Percentiles rank a stretch among this genome's conserved stretches.
These are phyloP conservation scores for Chloroceryle inda DNA, from an alignment of 2,797 vertebrate species.

Conservation along the genomic window DNA sequence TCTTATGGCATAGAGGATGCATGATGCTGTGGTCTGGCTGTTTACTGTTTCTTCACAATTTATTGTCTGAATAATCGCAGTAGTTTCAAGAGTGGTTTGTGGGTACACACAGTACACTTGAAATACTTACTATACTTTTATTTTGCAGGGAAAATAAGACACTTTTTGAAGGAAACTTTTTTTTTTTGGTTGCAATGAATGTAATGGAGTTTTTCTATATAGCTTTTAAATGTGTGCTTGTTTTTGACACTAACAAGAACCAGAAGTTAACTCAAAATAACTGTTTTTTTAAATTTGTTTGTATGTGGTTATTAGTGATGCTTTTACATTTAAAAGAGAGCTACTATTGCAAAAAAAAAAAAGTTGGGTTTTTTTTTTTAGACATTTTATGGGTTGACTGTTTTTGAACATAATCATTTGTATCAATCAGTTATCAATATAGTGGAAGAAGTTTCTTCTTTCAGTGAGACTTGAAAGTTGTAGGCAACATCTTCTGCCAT, in stretches of 20 bases:
- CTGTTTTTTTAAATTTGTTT: background rate
- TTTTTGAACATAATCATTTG: background rate
- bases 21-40: constrained; percentile 34
- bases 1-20: background rate
- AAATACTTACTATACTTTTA: constrained; percentile 50
- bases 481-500: background rate
- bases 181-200: background rate
- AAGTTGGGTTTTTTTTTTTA: background rate
- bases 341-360: background rate
- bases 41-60: constrained; percentile 55
- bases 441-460: background rate
- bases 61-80: constrained; percentile 69
- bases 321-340: background rate
- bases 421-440: background rate
- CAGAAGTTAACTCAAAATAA: background rate
- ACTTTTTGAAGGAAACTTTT: constrained; percentile 50
- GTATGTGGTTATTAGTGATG: background rate
- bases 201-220: background rate
- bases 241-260: background rate
- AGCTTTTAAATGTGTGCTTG: background rate
- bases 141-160: constrained; percentile 59
- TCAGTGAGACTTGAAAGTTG: background rate
- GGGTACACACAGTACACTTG: constrained; percentile 53
- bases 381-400: background rate
- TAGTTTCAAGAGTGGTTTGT: constrained; percentile 66